Evolutionary conservation across 2,888 invertebrate genomes (phyloP), one percentile per base, ranked within the genome.

Genomic region (Cantharis rufa): DNA sequence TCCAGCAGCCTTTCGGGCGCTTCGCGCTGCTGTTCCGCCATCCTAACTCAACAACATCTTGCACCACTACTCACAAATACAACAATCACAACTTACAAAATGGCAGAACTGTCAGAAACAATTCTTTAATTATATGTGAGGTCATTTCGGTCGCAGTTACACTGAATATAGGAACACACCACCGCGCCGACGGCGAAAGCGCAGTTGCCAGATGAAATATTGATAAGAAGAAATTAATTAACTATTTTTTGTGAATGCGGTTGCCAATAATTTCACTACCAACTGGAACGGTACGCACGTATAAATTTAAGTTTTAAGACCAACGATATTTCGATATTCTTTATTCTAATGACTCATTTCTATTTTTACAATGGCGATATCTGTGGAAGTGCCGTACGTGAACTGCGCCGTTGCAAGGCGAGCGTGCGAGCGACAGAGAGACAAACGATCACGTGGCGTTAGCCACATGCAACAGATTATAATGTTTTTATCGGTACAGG

Each of bases 1-100:
- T 91, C 88, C 85, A 90, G 86, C 84, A 86, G 86, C 82, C 87
- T 86, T 85, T 87, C 86, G 83, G 87, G 87, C 82, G 86, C 86
- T 81, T 87, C 88, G 74, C 87, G 85, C 82, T 81, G 85, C 85
- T 86, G 85, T 82, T 87, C 87, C 80, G 86, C 87, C 87, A 87
- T 88, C 82, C 80, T 80, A 80, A 61, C 72, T 76, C 21, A 63
- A 70, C 74, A 74, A 76, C 79, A 78, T 79, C 74, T 72, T 76
- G 73, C 72, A 80, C 76, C 71, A 72, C 70, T 66, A 72, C 68
- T 68, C 75, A 69, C 75, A 75, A 79, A 70, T 69, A 78, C 74
- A 76, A 81, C 78, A 80, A 81, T 81, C 81, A 84, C 83, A 81
- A 81, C 79, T 81, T 82, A 84, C 85, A 85, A 84, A 83, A 84